Evolutionary conservation across 2,888 invertebrate species (phyloP), one percentile per base, ranked within the genome.

Genomic region (Lasioglossum vierecki): DNA sequence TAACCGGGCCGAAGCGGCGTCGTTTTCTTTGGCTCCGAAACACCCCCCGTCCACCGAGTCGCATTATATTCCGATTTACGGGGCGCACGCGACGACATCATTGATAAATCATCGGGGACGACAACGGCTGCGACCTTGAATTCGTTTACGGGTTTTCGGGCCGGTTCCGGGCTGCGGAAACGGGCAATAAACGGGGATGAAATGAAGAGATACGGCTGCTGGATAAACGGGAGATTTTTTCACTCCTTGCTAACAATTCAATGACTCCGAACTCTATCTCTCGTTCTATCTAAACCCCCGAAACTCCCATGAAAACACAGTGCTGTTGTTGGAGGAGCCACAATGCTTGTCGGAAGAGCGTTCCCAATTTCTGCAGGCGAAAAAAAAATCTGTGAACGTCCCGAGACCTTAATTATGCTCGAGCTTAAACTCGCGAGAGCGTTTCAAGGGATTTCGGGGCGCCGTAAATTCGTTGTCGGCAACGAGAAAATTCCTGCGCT

Each of bases 21-120:
- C 88, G 86, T 84, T 91, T 91, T 82, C 82, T 85, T 88, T 84
- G 66, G 77, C 60, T 11, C 63, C 39, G 79, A 70, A 71, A 81
- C 68, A 44, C 13, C 39, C 60, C 35, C 39, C n/a, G 5, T 39
- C 22, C 39, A 73, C 44, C 49, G 30, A 68, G 39, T 44, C 57
- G 79, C 75, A 88, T 90, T 84, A 87, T 90, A 91, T 90, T 86
- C 82, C 88, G 85, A 89, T 90, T 90, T 89, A 87, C 80, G 85
- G 39, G 11, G 11, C 53, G 66, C 39, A 22, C 72, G 71, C 71
- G 81, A 68, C 49, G 39, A 26, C 76, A 75, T 73, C 80, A 60
- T 84, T 79, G 82, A 89, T 88, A 84, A 88, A 90, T 88, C 85
- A 89, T 84, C 82, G 77, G n/a, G 53, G 57, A 26, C 18, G 49